Evolutionary conservation across 2,888 invertebrate genomes (phyloP).

Genomic region (Timandra comae): DNA sequence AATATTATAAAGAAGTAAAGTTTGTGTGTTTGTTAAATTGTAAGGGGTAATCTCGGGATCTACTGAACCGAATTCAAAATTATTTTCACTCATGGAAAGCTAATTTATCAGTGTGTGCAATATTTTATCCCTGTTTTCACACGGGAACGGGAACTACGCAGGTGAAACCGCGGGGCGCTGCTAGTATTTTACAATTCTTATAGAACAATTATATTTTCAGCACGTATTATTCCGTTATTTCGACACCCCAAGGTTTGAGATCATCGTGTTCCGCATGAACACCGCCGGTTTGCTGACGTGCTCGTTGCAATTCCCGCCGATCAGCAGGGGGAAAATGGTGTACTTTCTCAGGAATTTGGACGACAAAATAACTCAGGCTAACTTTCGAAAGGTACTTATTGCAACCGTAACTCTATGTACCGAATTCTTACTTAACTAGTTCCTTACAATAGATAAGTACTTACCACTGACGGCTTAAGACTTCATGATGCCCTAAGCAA

Average conservation of each 20-base stretch:
- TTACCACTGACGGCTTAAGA: no score
- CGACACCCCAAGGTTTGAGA: slow-evolving; percentile 51
- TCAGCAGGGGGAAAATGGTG: slow-evolving; percentile 79
- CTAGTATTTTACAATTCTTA: no score
- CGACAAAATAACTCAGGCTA: slow-evolving; percentile 78
- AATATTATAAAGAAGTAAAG: no score
- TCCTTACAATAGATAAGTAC: not conserved
- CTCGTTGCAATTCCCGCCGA: slow-evolving; percentile 76
- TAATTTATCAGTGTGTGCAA: no score
- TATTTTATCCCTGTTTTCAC: no score
- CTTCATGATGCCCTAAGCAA: no score
- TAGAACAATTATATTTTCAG: slow-evolving; percentile 48
- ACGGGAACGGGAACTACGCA: no score
- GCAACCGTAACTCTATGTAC: not conserved
- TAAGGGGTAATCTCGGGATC: no score
- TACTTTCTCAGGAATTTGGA: slow-evolving; percentile 86
- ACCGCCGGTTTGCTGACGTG: slow-evolving; percentile 81
- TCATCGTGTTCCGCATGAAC: slow-evolving; percentile 79
- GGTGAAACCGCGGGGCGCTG: no score
- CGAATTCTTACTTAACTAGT: not conserved
- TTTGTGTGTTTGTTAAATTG: no score
- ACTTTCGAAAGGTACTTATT: slow-evolving; percentile 53
- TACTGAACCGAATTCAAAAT: no score
- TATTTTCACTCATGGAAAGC: no score
- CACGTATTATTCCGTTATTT: slow-evolving; percentile 56